phyloP scores from a whole-genome alignment of 2,888 invertebrate species.

The Nomada fabriciana region DNA sequence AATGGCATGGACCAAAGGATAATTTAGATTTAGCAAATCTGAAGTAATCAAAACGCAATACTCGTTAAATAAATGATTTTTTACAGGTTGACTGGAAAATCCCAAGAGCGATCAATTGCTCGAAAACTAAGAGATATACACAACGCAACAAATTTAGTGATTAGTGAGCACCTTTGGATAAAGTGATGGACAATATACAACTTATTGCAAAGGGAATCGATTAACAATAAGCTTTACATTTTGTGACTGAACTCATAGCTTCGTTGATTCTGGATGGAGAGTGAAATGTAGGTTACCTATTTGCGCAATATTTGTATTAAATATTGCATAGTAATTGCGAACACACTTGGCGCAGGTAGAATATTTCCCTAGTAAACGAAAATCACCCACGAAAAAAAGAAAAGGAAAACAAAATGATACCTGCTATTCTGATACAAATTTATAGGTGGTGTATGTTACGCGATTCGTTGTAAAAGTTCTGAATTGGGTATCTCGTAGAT shows the following conservation, averaged over 20 bases:
- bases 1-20: slow-evolving; percentile 54
- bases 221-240: slow-evolving; percentile 72
- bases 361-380: slow-evolving; percentile 60
- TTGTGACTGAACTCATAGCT: slow-evolving; percentile 64
- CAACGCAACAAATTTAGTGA: slow-evolving; percentile 71
- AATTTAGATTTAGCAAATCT: slow-evolving; percentile 57
- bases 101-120: slow-evolving; percentile 53
- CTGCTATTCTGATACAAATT: slow-evolving; percentile 58
- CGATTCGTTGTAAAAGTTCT: slow-evolving; percentile 55
- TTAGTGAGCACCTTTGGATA: slow-evolving; percentile 71
- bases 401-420: slow-evolving; percentile 27
- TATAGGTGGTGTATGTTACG: slow-evolving; percentile 57
- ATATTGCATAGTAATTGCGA: slow-evolving; percentile 58
- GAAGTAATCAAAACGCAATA: slow-evolving; percentile 27
- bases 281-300: slow-evolving; percentile 66
- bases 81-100: slow-evolving; percentile 64
- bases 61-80: slow-evolving; percentile 61
- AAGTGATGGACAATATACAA: slow-evolving; percentile 68
- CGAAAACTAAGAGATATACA: slow-evolving; percentile 62
- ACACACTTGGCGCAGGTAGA: slow-evolving; percentile 63
- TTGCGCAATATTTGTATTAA: slow-evolving; percentile 59
- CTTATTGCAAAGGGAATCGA: slow-evolving; percentile 68
- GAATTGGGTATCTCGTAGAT: slow-evolving; percentile 41
- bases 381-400: not conserved
- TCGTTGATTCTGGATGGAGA: slow-evolving; percentile 61